Evolutionary conservation across 1,140 invertebrate genomes (phyloP).

Genomic region (Caenorhabditis brenneri): DNA sequence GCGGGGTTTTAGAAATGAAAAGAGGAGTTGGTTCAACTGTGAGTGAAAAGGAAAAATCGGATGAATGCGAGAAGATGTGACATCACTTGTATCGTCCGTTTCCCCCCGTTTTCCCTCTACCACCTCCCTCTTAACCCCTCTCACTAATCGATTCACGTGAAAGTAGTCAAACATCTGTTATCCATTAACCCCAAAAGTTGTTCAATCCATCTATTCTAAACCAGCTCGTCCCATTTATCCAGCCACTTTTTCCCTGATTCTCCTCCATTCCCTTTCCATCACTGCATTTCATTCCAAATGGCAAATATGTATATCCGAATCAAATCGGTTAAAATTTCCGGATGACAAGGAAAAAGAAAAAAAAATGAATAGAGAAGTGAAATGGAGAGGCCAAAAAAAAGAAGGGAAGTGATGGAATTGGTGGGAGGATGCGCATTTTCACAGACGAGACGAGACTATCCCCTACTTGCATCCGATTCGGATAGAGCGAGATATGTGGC

Average conservation of each 20-base stretch:
- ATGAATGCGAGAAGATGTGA: slow-evolving; percentile 27
- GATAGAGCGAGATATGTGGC: slow-evolving; percentile 38
- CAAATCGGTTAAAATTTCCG: slow-evolving; percentile 13
- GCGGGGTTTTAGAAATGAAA: no score
- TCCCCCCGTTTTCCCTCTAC: neutral
- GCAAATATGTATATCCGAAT: slow-evolving; percentile 6
- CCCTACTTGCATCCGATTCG: slow-evolving; percentile 19
- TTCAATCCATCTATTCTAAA: neutral
- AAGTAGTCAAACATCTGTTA: slow-evolving; percentile 35
- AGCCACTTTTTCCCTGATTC: neutral
- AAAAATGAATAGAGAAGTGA: neutral
- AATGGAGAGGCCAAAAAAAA: neutral
- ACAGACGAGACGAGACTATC: slow-evolving; percentile 12
- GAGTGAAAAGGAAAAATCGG: neutral
- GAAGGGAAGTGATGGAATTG: neutral
- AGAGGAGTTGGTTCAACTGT: neutral
- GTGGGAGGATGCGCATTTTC: slow-evolving; percentile 22
- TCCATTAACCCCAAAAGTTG: slow-evolving; percentile 38
- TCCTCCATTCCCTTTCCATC: neutral
- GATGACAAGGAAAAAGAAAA: neutral
- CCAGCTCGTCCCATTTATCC: neutral
- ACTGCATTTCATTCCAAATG: neutral
- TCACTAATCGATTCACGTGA: slow-evolving; percentile 18
- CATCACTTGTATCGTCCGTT: slow-evolving; percentile 38
- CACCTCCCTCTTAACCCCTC: slow-evolving; percentile 2